Evolutionary conservation across 64 coral and sea anemone species (phyloP), one percentile per base, ranked within the genome.

Genomic region (Montipora efflorescens): DNA sequence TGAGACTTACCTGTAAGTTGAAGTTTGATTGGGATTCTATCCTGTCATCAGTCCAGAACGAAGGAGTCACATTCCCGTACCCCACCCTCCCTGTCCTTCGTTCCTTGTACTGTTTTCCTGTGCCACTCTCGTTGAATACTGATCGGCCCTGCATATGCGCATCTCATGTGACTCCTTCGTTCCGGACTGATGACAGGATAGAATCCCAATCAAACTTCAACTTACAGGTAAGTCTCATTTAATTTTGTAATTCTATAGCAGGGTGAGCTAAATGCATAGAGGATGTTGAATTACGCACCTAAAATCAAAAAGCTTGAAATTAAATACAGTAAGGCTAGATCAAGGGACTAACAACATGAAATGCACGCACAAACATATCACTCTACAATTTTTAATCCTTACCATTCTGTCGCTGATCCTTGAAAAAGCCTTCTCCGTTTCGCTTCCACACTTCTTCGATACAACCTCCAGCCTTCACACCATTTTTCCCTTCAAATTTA

Each of bases 101-200:
- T 2, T 36, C 28, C 28, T 36, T 36, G 28, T 36, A 36, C 28
- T 36, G 28, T 57, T 57, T 57, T 57, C 53, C 53, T 57, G 53
- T 57, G 1, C 53, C 53, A 57, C 53, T 57, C 53, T 57, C 53
- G 53, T 57, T 57, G 53, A 57, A 57, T 57, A 57, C 53, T 57
- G 53, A 57, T 57, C 53, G 53, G 53, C 53, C 2, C 53, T 57
- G 53, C 53, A 2, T 11, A 81, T 81, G 80, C 80, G 80, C 61
- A 86, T 92, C 90, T 92, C 90, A 92, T 92, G 90, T 85, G 20
- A 92, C 90, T 92, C 90, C 90, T 92, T 92, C 90, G 90, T 92
- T 92, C 90, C 72, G 90, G 90, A 92, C 90, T 92, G 81, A 92
- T 92, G 90, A 92, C 81, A 92, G 75, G 90, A 59, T 84, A 83